Base-by-base conservation (phyloP, 2,113 vertebrate species). In the Macrotus californicus region DNA sequence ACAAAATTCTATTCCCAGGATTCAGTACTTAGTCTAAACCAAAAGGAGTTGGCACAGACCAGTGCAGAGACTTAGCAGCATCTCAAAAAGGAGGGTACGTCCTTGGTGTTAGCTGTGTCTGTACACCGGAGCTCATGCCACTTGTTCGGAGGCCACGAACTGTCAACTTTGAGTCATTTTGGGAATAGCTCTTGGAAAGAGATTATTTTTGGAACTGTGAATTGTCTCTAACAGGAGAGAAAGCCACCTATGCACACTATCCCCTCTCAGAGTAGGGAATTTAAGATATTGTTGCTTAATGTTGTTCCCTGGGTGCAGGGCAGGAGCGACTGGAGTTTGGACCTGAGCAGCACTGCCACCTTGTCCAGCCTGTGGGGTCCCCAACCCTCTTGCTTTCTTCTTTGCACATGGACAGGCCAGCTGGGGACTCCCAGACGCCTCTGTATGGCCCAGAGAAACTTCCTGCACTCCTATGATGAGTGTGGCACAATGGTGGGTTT, bases 1-100 rank as follows among this genome's bases (percentile, higher is more conserved):
- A 93, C n/a, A 82, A 93, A 93, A 93, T 86, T 67, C 89, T 82
- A 56, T 84, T 92, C 88, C 43, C 19, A 22, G 64, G 87, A 84
- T 21, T 54, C 24, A 72, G 59, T 39, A 75, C 31, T 88, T 92
- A 67, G 77, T 59, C 34, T 39, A 94, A 92, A 91, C 36, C 91
- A 76, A 73, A 93, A 79, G 91, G 54, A 52, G 21, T 10, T 75
- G 52, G 48, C 84, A 80, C 52, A 87, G 54, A 77, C 6, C 29
- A 48, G 1, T 46, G 19, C 18, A 82, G 50, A 75, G 14, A 48
- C 50, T 59, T 15, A 34, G n/a, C 11, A 13, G 22, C 83, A 39
- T 11, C n/a, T 48, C 34, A 7, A 67, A n/a, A 21, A 84, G 41
- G 48, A n/a, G 21, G 16, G 26, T 15, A 31, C 18, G 3, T 61